Conservation (phyloP, 2,113 vertebrate species). For the Calidris pugnax region DNA sequence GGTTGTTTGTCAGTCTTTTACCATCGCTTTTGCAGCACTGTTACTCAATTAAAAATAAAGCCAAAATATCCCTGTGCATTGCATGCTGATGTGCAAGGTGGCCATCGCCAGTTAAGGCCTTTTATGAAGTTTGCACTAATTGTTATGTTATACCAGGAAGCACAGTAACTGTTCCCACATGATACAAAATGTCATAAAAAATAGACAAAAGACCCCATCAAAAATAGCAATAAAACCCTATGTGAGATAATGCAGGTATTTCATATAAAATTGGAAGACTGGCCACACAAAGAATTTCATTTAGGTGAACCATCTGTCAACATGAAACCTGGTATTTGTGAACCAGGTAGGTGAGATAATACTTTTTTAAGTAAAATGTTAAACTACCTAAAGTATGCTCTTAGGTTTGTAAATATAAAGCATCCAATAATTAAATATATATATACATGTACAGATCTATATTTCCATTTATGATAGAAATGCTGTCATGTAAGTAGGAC, state of each 20-base stretch:
- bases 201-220: neutral
- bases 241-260: neutral
- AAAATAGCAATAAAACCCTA: neutral
- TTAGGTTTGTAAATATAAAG: neutral
- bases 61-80: neutral
- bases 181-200: neutral
- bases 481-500: neutral
- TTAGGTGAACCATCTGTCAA: neutral
- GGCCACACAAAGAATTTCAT: neutral
- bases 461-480: neutral
- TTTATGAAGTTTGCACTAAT: neutral
- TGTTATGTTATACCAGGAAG: neutral
- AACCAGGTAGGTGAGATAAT: neutral
- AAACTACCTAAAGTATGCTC: neutral
- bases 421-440: neutral
- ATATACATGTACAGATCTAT: neutral
- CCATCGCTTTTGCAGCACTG: neutral
- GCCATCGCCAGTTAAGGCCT: neutral
- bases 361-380: neutral
- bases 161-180: neutral
- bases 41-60: neutral
- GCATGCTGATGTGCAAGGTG: neutral
- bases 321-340: neutral
- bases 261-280: neutral
- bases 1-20: neutral